Conservation (phyloP, 2,113 vertebrate species). For the Megaceryle torquata region DNA sequence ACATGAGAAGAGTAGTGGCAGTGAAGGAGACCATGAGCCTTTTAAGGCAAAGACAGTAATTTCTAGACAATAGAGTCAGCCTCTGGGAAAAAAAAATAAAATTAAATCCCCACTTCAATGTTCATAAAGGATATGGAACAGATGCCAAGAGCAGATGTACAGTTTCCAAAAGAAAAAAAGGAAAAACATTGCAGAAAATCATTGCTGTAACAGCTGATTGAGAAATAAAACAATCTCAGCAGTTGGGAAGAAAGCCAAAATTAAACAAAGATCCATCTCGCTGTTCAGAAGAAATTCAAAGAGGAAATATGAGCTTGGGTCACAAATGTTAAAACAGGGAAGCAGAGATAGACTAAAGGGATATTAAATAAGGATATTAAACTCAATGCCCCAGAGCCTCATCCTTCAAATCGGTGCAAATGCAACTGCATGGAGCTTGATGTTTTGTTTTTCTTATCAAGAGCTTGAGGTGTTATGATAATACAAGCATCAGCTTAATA, state of each 20-base stretch:
- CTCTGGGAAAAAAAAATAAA: neutral
- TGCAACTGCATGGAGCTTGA: neutral
- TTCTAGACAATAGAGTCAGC: conserved; percentile 46
- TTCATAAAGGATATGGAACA: conserved; percentile 33
- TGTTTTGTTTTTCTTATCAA: neutral
- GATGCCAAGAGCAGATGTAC: conserved; percentile 55
- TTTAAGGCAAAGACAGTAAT: conserved; percentile 22
- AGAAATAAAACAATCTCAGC: conserved; percentile 49
- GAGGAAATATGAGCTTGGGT: conserved; percentile 9
- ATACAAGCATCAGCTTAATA: neutral
- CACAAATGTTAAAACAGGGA: neutral
- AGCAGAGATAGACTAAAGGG: neutral
- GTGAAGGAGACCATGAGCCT: neutral
- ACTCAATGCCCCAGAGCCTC: neutral
- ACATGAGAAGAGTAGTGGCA: neutral
- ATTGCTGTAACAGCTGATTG: conserved; percentile 44
- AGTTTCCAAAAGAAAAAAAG: conserved; percentile 16
- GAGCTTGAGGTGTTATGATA: neutral
- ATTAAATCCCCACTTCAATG: neutral
- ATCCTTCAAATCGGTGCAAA: neutral
- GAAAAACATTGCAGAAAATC: conserved; percentile 35
- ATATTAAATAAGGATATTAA: conserved; percentile 18
- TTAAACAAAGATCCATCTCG: conserved; percentile 31
- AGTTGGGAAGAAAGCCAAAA: conserved; percentile 14
- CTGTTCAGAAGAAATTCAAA: neutral